A percentile compares a stretch with the other conserved stretches of the same genome.
These are phyloP conservation scores for Thaumetopoea pityocampa DNA, from an alignment of 1,140 invertebrate genomes.

Conservation along the genomic window DNA sequence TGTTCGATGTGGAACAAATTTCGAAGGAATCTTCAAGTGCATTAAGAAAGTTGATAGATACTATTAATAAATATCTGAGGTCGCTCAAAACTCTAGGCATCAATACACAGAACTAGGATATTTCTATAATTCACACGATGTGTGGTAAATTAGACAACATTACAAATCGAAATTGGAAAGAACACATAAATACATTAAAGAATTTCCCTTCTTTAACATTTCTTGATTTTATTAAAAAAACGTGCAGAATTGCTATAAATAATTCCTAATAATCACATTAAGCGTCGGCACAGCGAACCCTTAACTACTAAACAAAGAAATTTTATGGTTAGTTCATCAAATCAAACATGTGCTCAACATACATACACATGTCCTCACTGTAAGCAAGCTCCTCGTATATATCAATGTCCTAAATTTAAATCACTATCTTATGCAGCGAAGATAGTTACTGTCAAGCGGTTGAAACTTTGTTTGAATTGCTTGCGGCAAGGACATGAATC, in stretches of 20 bases:
- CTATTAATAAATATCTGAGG: constrained; percentile 20
- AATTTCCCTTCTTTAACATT: constrained; percentile 16
- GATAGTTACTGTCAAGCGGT: no score
- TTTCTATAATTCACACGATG: constrained; percentile 16
- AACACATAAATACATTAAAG: constrained; percentile 14
- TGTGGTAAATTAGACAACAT: constrained; percentile 15
- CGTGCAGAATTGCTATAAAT: constrained; percentile 24
- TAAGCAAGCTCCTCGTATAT: no score
- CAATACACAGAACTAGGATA: constrained; percentile 17
- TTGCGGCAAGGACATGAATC: no score
- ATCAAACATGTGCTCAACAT: no score
- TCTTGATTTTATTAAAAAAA: constrained; percentile 20
- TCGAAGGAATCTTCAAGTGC: not conserved
- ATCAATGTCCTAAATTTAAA: no score
- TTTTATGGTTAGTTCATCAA: no score
- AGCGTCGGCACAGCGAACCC: no score
- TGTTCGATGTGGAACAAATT: constrained; percentile 1
- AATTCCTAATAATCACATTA: no score
- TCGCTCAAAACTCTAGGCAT: constrained; percentile 18
- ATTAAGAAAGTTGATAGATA: constrained; percentile 12
- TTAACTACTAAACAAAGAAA: no score
- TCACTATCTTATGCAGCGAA: no score
- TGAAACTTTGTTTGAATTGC: no score
- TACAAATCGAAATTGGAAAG: constrained; percentile 20
- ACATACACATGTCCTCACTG: no score